A percentile compares a stretch with the other conserved stretches of the same genome.
Conservation (phyloP, 2,888 invertebrate genomes). For the Empis livida region DNA sequence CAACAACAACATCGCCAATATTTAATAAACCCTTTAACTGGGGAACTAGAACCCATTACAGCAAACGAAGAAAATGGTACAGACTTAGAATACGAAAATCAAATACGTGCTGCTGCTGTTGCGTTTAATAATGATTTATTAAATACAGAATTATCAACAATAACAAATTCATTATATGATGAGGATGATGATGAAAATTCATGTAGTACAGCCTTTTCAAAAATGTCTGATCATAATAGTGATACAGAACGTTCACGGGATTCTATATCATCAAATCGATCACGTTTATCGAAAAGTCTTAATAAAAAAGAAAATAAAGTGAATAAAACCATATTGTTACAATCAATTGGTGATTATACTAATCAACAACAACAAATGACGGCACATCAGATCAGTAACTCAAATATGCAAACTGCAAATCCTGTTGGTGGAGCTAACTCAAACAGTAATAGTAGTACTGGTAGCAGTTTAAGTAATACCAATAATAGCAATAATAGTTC, state of each 20-base stretch:
- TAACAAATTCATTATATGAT: conserved; percentile 41
- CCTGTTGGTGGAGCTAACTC: neutral
- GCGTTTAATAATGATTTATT: conserved; percentile 21
- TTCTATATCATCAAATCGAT: conserved; percentile 44
- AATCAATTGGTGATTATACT: neutral
- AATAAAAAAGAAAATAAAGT: conserved; percentile 5
- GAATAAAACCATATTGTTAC: too few species aligned
- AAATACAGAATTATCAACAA: conserved; percentile 1
- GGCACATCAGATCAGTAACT: too few species aligned
- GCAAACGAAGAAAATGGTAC: conserved; percentile 50
- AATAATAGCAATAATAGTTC: neutral
- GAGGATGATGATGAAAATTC: conserved; percentile 49
- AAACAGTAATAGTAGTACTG: neutral
- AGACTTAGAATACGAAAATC: conserved; percentile 39
- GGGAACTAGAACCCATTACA: conserved; percentile 67
- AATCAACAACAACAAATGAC: neutral
- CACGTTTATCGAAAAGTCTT: conserved; percentile 8
- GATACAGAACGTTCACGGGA: conserved; percentile 36
- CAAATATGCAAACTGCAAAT: too few species aligned
- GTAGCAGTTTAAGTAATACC: conserved; percentile 2
- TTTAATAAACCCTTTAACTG: conserved; percentile 81
- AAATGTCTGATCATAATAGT: conserved; percentile 40
- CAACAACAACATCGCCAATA: conserved; percentile 44
- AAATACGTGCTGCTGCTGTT: conserved; percentile 1
- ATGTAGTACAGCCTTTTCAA: conserved; percentile 41